Base-by-base conservation (phyloP, 1,140 invertebrate genomes). In the Venturia canescens region DNA sequence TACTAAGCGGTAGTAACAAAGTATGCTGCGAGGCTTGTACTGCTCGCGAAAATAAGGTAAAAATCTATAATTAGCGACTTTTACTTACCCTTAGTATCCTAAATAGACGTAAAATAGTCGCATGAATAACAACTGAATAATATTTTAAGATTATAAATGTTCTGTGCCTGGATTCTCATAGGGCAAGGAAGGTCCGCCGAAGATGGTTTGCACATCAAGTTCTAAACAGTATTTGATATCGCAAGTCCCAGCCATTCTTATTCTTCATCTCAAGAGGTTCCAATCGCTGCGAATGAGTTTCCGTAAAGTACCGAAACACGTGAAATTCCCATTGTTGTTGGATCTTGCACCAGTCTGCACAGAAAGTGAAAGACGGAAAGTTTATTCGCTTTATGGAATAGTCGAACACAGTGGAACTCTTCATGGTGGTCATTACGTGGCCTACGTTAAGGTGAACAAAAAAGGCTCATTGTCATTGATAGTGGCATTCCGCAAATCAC, bases 341-440 rank as follows among this genome's bases (percentile, higher is more conserved):
- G 97, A 99, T 88, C 91, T 99, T 31, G 96, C 98, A 27, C 97
- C 98, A 16, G 98, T 98, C 88, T 98, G 97, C 86, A 96, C 96
- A 69, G 94, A 95, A 53, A 94, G 96, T 85, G 94, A 95, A 70
- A 94, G 96, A 88, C 90, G 92, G 29, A 94, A 93, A 29, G 88
- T 97, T 26, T 99, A 99, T 90, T 95, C 97, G 0, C 92, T 99
- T 23, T 99, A 98, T 88, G 98, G 98, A 4, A 94, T 99, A 9
- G 98, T 99, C 18, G 97, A 98, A 88, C 98, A 99, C 88, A 96
- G 95, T 79, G 98, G 98, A 3, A 95, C 95, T 18, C 94, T 99
- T 82, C 95, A 96, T 85, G 96, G 97, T 70, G 98, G 98, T 4
- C 98, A 99, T 91, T 99, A 99, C 88, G 96, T 98, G n/a, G 97